Base-by-base conservation (phyloP, 2,888 invertebrate species). In the Cephus sareptanus region DNA sequence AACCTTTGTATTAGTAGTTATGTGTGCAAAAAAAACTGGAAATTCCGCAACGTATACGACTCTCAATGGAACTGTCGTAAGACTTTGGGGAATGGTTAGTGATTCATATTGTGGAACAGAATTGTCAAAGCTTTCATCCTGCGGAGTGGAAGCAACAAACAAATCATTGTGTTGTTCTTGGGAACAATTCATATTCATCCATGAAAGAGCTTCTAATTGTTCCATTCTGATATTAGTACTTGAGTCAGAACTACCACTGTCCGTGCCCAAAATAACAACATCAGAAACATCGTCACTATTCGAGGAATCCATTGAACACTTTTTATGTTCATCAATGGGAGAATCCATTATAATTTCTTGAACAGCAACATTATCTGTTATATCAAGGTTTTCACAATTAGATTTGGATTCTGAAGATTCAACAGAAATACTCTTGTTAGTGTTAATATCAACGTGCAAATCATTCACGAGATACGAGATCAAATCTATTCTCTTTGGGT, bases 281-380 rank as follows among this genome's bases (percentile, higher is more conserved):
- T 56, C 56, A 23, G 56, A 56, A 56, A 23, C 56, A 56, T 56
- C 73, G 83, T 84, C 81, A 40, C 80, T 81, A 75, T 79, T 56
- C 11, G 70, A 34, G 11, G 81, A 56, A 23, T 56, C 23, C 2
- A 23, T 23, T 23, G 56, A 56, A 56, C 56, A 23, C 6, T 56
- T 56, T 23, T 56, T 23, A 15, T 40, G 23, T 40, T 40, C 4
- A 40, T 40, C 40, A 15, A 23, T 40, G 40, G 6, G 2, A 40
- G 40, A 40, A 15, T 23, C 6, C 6, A 15, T 40, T 40, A 78
- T 86, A 84, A 92, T 89, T 82, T 92, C 92, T 70, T 92, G 92
- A 33, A 93, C 92, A 1, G 83, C 77, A 37, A 86, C 77, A 69
- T 85, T 6, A 40, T 23, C 6, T 23, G 15, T 15, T 40, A 15